A percentile compares a stretch with the other conserved stretches of the same genome.
phyloP scores from a whole-genome alignment of 2,113 vertebrate genomes.

The Notiomystis cincta region DNA sequence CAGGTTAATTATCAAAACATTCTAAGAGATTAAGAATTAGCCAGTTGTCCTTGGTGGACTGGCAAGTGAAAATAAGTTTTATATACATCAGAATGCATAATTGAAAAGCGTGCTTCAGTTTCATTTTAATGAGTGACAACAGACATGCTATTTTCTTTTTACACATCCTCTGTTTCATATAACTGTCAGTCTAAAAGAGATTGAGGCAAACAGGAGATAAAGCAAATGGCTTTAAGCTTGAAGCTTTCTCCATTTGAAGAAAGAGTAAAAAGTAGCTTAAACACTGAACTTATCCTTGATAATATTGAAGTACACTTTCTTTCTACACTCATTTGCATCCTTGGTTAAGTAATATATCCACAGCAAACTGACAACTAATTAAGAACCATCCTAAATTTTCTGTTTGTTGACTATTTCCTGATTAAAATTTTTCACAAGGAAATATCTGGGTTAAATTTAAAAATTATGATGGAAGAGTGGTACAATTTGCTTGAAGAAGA shows the following conservation, averaged over 20 bases:
- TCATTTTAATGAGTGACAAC: neutral
- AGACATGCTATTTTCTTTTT: neutral
- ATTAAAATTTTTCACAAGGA: neutral
- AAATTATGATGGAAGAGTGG: neutral
- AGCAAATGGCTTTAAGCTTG: conserved; percentile 23
- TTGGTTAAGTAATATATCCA: neutral
- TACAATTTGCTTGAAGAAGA: neutral
- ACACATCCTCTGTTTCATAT: neutral
- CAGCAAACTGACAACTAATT: neutral
- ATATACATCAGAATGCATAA: neutral
- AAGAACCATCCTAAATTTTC: neutral
- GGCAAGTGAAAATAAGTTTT: neutral
- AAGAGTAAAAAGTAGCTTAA: neutral
- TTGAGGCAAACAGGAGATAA: conserved; percentile 17
- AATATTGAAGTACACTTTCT: neutral
- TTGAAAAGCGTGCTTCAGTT: conserved; percentile 10
- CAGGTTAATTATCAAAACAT: conserved; percentile 39
- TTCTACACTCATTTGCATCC: neutral
- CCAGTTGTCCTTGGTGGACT: neutral
- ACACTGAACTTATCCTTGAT: neutral
- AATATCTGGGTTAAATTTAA: neutral
- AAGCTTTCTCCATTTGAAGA: neutral
- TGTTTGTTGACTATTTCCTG: neutral
- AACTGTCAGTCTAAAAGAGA: neutral
- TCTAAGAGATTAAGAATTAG: neutral